Base-by-base conservation (phyloP, 2,888 invertebrate genomes). In the Geotrupes spiniger region DNA sequence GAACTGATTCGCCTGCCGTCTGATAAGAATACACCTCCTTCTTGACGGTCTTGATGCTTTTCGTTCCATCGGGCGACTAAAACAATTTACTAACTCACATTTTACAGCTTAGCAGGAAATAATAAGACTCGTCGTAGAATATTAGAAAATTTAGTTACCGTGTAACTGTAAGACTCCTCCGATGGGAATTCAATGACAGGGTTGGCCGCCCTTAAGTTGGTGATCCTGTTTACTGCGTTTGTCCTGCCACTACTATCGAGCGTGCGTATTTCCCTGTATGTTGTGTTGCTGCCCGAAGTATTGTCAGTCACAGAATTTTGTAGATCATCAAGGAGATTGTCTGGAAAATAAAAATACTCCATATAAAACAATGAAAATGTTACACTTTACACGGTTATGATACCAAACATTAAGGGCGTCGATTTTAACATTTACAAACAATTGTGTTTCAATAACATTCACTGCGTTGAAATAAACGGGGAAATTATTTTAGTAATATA, bases 231-330 rank as follows among this genome's bases (percentile, higher is more conserved):
- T 11, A 71, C 54, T 1, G 71, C 70, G 49, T 69, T 70, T 49
- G 59, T 66, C 50, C 63, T 61, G 28, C 51, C 52, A 14, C 41
- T 27, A 14, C 61, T 60, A 43, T 58, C 59, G 37, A 60, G 49
- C 15, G 56, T 53, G 40, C 60, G 55, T 10, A 52, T 58, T 53
- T 66, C 67, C 38, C 63, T 60, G 48, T 64, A 67, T 12, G 63
- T 63, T 17, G 59, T 63, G 48, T 60, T 60, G 21, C 64, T 63
- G n/a, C 68, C 67, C 46, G 70, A 46, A 11, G 71, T 65, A 50
- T 70, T 69, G 5, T 66, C 66, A 1, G 71, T 66, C 5, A 74
- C 73, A 1, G 74, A 72, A 50, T 67, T 73, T 58, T 74, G 74
- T 8, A 74, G 61, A 54, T 74, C 74, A 61, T 73, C 73, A 41